These are phyloP conservation scores for Cladopsammia gracilis DNA, from an alignment of 64 coral and sea anemone species.

Conservation along the genomic window DNA sequence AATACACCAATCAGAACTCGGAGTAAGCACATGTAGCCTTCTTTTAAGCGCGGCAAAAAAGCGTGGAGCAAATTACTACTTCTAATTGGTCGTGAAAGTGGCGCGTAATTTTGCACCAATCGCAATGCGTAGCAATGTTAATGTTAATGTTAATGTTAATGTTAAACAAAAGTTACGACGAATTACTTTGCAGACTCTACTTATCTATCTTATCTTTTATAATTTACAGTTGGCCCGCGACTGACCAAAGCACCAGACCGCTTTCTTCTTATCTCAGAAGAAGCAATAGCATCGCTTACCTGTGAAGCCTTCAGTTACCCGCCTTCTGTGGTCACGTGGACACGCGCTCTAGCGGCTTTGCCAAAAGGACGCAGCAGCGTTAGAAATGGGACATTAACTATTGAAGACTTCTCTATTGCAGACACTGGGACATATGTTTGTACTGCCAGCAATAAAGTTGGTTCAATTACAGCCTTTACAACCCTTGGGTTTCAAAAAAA, in stretches of 20 bases:
- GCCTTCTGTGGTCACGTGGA: neutral
- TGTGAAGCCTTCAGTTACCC: conserved; percentile 11
- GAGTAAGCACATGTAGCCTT: no score
- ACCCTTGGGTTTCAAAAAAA: neutral
- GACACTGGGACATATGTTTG: conserved; percentile 6
- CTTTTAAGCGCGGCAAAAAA: no score
- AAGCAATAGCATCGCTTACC: neutral
- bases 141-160: no score
- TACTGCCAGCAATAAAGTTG: neutral
- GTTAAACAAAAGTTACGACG: no score
- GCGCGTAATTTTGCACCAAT: no score
- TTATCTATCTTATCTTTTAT: no score
- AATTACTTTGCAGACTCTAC: no score
- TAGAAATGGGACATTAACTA: neutral
- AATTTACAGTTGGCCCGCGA: neutral
- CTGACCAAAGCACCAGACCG: neutral
- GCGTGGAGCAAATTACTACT: no score
- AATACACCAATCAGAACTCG: no score
- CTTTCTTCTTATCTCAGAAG: neutral
- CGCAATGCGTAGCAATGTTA: no score
- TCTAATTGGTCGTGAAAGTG: no score
- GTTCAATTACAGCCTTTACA: neutral
- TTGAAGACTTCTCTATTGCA: neutral
- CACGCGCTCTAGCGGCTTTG: neutral
- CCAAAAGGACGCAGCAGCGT: neutral